phyloP scores from a whole-genome alignment of 2,888 invertebrate species.

The Philhelius pedissequus region DNA sequence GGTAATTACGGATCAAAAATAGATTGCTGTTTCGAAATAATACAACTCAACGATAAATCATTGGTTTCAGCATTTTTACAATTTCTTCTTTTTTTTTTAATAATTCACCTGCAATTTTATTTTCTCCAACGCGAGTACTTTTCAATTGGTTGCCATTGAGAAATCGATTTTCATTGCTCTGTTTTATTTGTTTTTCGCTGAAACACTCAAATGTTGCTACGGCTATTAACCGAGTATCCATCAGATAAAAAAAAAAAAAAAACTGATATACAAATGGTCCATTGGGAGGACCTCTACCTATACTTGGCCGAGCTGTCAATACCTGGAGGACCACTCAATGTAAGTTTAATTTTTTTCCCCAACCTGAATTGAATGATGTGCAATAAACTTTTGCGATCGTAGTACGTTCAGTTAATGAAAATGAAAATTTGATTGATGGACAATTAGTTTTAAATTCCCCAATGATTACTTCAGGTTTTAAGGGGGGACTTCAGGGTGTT shows the following conservation, averaged over 20 bases:
- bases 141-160: neutral
- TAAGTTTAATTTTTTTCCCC: neutral
- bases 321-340: conserved; percentile 11
- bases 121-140: neutral
- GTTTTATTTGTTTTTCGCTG: neutral
- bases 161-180: neutral
- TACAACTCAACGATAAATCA: no score
- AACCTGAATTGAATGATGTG: conserved; percentile 10
- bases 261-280: neutral
- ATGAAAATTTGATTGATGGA: conserved; percentile 51
- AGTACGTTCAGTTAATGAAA: conserved; percentile 25
- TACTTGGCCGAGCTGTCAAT: neutral
- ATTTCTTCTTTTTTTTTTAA: neutral
- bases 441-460: conserved; percentile 20
- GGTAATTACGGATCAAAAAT: no score
- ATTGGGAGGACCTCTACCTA: neutral
- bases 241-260: neutral
- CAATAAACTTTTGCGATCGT: conserved; percentile 2
- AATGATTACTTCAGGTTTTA: conserved; percentile 50
- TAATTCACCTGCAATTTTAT: neutral
- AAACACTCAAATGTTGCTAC: neutral
- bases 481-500: conserved; percentile 10
- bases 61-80: no score
- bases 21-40: no score
- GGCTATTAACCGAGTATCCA: conserved; percentile 13